phyloP scores from a whole-genome alignment of 2,888 invertebrate species.

The Cryptocheilus praepositus region DNA sequence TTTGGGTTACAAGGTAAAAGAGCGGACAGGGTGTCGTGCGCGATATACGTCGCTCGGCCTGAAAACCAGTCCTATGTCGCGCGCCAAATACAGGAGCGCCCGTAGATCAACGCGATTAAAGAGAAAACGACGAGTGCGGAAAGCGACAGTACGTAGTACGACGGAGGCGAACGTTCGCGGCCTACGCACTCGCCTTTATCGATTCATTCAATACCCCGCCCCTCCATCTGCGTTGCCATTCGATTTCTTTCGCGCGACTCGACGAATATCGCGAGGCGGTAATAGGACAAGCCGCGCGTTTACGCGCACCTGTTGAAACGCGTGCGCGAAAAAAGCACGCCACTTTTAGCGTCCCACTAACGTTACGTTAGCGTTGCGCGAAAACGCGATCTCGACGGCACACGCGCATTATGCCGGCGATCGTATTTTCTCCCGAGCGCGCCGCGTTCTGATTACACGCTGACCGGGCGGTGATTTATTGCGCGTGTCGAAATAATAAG shows the following conservation, averaged over 20 bases:
- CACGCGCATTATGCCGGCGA: too few relatives aligned
- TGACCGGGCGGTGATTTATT: too few relatives aligned
- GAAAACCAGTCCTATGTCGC: conserved; percentile 40
- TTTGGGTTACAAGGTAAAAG: conserved; percentile 32
- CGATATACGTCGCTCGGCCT: too few relatives aligned
- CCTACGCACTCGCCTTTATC: conserved; percentile 58
- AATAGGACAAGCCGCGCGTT: too few relatives aligned
- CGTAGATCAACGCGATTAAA: conserved; percentile 21
- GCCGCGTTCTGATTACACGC: too few relatives aligned
- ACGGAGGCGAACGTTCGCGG: conserved; percentile 48
- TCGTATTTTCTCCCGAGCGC: too few relatives aligned
- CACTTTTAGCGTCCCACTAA: too few relatives aligned
- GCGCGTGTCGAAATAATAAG: too few relatives aligned
- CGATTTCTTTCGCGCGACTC: background rate
- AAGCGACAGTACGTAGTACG: conserved; percentile 46
- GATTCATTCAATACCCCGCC: conserved; percentile 51
- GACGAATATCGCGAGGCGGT: background rate
- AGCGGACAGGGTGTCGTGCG: background rate
- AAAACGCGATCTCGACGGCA: too few relatives aligned
- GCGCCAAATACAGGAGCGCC: conserved; percentile 44
- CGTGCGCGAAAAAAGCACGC: too few relatives aligned
- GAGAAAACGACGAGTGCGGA: conserved; percentile 38
- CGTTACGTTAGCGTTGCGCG: too few relatives aligned
- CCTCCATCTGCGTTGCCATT: conserved; percentile 7
- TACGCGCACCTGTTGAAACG: too few relatives aligned